Evolutionary conservation across 2,888 invertebrate genomes (phyloP).

Genomic region (Ctena decussata): DNA sequence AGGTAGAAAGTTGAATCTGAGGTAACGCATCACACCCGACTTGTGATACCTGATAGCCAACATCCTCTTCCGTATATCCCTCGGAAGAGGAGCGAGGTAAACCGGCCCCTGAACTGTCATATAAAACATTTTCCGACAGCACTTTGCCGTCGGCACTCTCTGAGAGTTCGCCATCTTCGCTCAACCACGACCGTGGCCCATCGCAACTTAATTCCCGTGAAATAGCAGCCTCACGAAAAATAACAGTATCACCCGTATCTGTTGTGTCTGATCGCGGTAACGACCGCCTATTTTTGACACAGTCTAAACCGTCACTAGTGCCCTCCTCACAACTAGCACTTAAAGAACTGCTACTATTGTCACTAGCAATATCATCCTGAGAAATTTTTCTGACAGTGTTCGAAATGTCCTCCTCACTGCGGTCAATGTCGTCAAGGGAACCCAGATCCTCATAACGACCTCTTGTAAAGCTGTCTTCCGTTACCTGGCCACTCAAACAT

Average conservation of each 20-base stretch:
- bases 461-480: slow-evolving; percentile 47
- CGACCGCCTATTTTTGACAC: slow-evolving; percentile 4
- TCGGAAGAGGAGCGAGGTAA: slow-evolving; percentile 31
- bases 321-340: not conserved
- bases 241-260: slow-evolving; percentile 41
- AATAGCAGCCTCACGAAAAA: slow-evolving; percentile 21
- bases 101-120: slow-evolving; percentile 2
- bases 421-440: slow-evolving; percentile 72
- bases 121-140: slow-evolving; percentile 1
- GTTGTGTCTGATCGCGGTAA: slow-evolving; percentile 36
- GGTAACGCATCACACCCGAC: slow-evolving; percentile 22
- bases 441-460: slow-evolving; percentile 55
- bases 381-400: slow-evolving; percentile 34
- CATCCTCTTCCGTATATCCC: not conserved
- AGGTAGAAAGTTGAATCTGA: slow-evolving; percentile 58
- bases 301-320: not conserved
- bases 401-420: slow-evolving; percentile 52
- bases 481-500: slow-evolving; percentile 45
- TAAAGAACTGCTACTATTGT: not conserved
- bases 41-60: not conserved
- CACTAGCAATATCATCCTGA: slow-evolving; percentile 35
- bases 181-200: not conserved
- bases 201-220: not conserved
- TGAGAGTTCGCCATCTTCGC: not conserved
- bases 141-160: not conserved